phyloP scores from a whole-genome alignment of 1,140 invertebrate genomes.

The Dreissena rostriformis region DNA sequence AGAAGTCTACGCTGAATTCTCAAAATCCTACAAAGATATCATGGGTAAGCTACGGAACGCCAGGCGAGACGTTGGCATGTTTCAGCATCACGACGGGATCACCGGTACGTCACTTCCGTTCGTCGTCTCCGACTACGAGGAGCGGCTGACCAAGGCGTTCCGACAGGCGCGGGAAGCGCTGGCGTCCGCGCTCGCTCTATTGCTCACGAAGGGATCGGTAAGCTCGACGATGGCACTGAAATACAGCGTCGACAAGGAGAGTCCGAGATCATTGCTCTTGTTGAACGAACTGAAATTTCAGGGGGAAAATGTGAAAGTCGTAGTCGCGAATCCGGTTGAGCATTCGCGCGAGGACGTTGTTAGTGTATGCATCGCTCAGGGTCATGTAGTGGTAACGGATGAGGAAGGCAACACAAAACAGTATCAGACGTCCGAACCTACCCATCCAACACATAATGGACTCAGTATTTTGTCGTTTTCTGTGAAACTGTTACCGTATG shows the following conservation, averaged over 20 bases:
- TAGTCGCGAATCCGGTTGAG: conserved; percentile 46
- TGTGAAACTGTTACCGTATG: conserved; percentile 28
- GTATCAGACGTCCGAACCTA: conserved; percentile 13
- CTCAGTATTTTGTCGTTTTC: conserved; percentile 5
- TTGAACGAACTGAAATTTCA: conserved; percentile 1
- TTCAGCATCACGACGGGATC: conserved; percentile 99
- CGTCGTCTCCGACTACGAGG: conserved; percentile 94
- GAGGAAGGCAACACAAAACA: too few species aligned
- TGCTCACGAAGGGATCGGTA: conserved; percentile 1
- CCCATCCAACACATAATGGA: neutral
- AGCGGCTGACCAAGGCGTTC: neutral
- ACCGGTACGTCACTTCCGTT: conserved; percentile 96
- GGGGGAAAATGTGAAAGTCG: conserved; percentile 9
- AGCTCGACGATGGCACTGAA: neutral
- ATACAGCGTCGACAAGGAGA: neutral
- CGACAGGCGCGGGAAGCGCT: too few species aligned
- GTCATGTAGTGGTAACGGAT: neutral
- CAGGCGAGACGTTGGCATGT: conserved; percentile 91
- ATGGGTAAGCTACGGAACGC: too few species aligned
- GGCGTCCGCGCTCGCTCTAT: neutral
- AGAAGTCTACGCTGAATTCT: conserved; percentile 54
- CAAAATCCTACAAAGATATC: conserved; percentile 52
- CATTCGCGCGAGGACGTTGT: neutral
- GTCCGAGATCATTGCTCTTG: neutral
- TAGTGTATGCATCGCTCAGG: conserved; percentile 18